phyloP scores from a whole-genome alignment of 2,888 invertebrate species.

The Epirrhoe tristata region DNA sequence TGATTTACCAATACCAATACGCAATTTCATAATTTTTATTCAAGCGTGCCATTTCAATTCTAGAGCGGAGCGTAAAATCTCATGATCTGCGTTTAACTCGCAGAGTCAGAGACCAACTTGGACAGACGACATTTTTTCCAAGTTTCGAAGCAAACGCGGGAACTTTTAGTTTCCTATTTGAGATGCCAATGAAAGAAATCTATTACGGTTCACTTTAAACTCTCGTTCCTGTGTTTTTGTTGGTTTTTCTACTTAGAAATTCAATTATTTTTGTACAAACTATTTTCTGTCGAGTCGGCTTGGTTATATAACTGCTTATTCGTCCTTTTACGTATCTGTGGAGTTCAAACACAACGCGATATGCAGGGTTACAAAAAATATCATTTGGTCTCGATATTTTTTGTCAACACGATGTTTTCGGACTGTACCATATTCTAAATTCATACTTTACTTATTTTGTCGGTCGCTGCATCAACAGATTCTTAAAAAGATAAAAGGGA shows the following conservation, averaged over 20 bases:
- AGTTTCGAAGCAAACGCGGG: conserved; percentile 28
- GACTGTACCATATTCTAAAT: too few relatives aligned
- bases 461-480: too few relatives aligned
- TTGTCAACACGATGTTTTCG: neutral
- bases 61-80: conserved; percentile 28
- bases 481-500: too few relatives aligned
- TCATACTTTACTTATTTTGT: too few relatives aligned
- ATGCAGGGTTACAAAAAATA: neutral
- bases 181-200: conserved; percentile 54
- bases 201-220: conserved; percentile 57
- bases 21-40: neutral
- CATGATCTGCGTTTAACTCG: conserved; percentile 35
- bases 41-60: neutral
- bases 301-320: neutral
- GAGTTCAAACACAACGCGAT: neutral
- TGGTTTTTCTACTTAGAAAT: conserved; percentile 6
- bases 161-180: conserved; percentile 42
- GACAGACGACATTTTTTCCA: conserved; percentile 39
- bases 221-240: conserved; percentile 54
- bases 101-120: conserved; percentile 32
- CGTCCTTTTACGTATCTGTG: neutral
- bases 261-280: neutral
- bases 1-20: neutral
- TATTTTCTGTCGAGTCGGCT: neutral
- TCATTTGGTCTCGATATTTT: neutral